Evolutionary conservation across 2,888 invertebrate species (phyloP).

Genomic region (Sarcophaga rosellei): DNA sequence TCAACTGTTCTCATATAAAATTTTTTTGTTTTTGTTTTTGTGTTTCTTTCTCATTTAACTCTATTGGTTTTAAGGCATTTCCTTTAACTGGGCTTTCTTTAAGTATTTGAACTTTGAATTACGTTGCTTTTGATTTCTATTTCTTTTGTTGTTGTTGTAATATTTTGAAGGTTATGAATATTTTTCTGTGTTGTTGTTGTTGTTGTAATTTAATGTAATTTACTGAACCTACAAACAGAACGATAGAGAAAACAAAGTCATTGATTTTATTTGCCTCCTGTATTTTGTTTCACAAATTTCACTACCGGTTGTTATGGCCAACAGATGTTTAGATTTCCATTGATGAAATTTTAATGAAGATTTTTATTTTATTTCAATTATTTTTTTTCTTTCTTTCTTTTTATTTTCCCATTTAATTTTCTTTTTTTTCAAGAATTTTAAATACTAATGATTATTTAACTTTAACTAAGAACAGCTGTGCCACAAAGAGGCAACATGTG

Average conservation of each 20-base stretch:
- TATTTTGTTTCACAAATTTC: background rate
- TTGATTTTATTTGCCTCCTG: too few relatives aligned
- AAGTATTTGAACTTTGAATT: background rate
- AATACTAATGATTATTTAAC: background rate
- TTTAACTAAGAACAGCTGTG: too few relatives aligned
- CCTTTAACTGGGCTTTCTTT: background rate
- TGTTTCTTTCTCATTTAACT: background rate
- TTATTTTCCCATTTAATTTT: background rate
- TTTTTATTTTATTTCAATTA: slow-evolving; percentile 12
- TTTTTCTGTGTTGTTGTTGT: background rate
- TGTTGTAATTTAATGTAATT: background rate
- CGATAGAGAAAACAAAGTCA: background rate
- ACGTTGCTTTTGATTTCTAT: background rate
- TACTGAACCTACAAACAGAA: background rate
- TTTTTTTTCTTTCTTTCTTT: background rate
- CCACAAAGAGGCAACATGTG: too few relatives aligned
- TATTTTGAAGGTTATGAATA: slow-evolving; percentile 2
- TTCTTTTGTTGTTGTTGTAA: background rate
- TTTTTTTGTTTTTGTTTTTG: slow-evolving; percentile 9
- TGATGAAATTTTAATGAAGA: slow-evolving; percentile 40
- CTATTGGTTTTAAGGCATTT: background rate
- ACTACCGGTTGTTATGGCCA: background rate
- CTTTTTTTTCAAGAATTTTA: slow-evolving; percentile 20
- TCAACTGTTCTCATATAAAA: background rate
- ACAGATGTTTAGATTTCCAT: slow-evolving; percentile 56